A percentile compares a stretch with the other conserved stretches of the same genome.
Evolutionary conservation across 2,888 invertebrate genomes (phyloP).

Genomic region (Neoascia interrupta): DNA sequence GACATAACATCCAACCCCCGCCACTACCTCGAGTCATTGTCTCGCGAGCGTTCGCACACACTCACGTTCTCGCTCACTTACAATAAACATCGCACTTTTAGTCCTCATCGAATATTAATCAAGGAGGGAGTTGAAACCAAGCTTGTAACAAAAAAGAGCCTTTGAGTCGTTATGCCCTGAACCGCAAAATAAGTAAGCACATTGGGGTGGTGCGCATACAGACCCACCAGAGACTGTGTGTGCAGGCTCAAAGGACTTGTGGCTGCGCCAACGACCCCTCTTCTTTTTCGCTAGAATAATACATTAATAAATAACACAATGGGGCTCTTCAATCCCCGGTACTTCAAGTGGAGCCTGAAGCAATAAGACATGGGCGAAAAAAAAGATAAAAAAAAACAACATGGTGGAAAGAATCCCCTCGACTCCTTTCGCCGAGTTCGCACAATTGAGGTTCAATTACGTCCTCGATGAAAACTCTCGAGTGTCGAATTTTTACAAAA

Average conservation of each 20-base stretch:
- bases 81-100: slow-evolving; percentile 38
- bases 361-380: too few species aligned
- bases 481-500: slow-evolving; percentile 37
- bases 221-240: slow-evolving; percentile 4
- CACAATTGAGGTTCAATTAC: slow-evolving; percentile 67
- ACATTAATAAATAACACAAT: slow-evolving; percentile 65
- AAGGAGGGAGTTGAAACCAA: slow-evolving; percentile 20
- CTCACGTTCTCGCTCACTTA: slow-evolving; percentile 3
- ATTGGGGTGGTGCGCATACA: slow-evolving; percentile 8
- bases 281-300: slow-evolving; percentile 26
- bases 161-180: background rate
- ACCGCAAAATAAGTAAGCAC: slow-evolving; percentile 54
- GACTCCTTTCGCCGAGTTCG: slow-evolving; percentile 62
- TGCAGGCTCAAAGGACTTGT: slow-evolving; percentile 39
- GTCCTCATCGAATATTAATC: slow-evolving; percentile 56
- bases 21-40: slow-evolving; percentile 32
- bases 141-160: slow-evolving; percentile 5
- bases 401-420: slow-evolving; percentile 10
- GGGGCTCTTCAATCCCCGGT: slow-evolving; percentile 27
- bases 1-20: too few species aligned
- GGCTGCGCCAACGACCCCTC: slow-evolving; percentile 34
- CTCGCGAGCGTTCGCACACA: slow-evolving; percentile 14
- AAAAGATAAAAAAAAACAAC: background rate
- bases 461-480: slow-evolving; percentile 43
- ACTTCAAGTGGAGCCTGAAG: slow-evolving; percentile 12